A percentile compares a stretch with the other conserved stretches of the same genome.
These are phyloP conservation scores for Entelurus aequoreus DNA, from an alignment of 2,113 vertebrate species.

Conservation along the genomic window DNA sequence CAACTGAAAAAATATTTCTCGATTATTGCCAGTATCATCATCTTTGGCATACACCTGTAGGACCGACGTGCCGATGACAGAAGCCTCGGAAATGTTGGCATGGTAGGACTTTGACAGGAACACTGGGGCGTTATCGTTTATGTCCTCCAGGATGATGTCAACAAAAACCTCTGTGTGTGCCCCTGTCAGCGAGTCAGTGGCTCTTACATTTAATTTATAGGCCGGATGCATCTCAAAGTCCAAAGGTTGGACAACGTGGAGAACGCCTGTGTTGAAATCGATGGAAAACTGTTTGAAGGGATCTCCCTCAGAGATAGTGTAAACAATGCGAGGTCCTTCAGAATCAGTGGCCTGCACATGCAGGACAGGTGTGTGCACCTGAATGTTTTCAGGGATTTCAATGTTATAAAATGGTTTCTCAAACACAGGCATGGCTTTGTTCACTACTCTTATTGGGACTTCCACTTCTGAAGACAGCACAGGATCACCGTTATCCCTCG, in stretches of 20 bases:
- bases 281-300: slow-evolving; percentile 90
- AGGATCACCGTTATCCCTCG: slow-evolving; percentile 82
- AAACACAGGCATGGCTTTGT: slow-evolving; percentile 92
- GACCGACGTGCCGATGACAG: slow-evolving; percentile 81
- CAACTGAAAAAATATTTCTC: slow-evolving; percentile 84
- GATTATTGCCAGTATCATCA: slow-evolving; percentile 82
- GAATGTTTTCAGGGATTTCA: slow-evolving; percentile 88
- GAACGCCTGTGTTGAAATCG: slow-evolving; percentile 93
- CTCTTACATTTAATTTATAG: slow-evolving; percentile 87
- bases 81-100: slow-evolving; percentile 85
- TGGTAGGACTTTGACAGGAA: slow-evolving; percentile 78
- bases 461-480: slow-evolving; percentile 80
- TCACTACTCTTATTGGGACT: slow-evolving; percentile 87
- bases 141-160: slow-evolving; percentile 88
- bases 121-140: slow-evolving; percentile 88
- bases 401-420: slow-evolving; percentile 94
- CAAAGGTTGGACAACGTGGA: slow-evolving; percentile 81
- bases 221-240: slow-evolving; percentile 95
- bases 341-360: slow-evolving; percentile 90
- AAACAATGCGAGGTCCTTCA: slow-evolving; percentile 90
- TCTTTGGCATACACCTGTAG: slow-evolving; percentile 83
- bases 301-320: slow-evolving; percentile 91
- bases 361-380: slow-evolving; percentile 85
- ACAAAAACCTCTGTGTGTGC: slow-evolving; percentile 88
- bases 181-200: slow-evolving; percentile 89